phyloP scores from a whole-genome alignment of 2,888 invertebrate species.

The Callyntrura guangdongensis region DNA sequence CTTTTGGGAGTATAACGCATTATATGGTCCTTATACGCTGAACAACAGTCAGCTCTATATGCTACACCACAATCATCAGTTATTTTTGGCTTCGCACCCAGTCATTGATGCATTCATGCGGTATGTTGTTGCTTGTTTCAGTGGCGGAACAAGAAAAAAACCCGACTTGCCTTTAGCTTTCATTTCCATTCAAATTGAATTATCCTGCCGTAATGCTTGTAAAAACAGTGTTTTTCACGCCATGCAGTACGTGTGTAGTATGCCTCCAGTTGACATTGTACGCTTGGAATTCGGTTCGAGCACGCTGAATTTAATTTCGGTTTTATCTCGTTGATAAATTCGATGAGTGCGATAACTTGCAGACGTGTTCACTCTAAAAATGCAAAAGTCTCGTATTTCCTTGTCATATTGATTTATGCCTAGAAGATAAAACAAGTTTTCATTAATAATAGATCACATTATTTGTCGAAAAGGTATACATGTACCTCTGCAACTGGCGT shows the following conservation, averaged over 20 bases:
- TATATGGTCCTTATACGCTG: neutral
- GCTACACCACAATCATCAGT: conserved; percentile 13
- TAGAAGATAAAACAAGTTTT: too few relatives aligned
- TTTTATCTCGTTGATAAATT: neutral
- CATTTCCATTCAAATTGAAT: neutral
- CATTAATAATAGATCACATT: too few relatives aligned
- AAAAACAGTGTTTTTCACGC: neutral
- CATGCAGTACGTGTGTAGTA: neutral
- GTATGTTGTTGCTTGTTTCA: neutral
- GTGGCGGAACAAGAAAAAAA: neutral
- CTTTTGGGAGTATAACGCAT: too few relatives aligned
- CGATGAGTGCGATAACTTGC: too few relatives aligned
- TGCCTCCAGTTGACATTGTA: too few relatives aligned
- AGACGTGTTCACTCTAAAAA: too few relatives aligned
- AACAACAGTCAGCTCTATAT: neutral
- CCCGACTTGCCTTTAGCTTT: neutral
- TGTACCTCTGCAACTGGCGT: too few relatives aligned
- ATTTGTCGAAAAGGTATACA: too few relatives aligned
- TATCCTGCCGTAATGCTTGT: neutral
- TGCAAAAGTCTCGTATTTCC: too few relatives aligned
- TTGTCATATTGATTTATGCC: too few relatives aligned
- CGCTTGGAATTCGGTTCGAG: too few relatives aligned
- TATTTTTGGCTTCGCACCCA: conserved; percentile 56
- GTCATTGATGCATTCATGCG: conserved; percentile 37
- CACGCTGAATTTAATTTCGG: neutral